Evolutionary conservation across 2,113 vertebrate genomes (phyloP), one percentile per base, ranked within the genome.

Genomic region (Toxotes chatareus): DNA sequence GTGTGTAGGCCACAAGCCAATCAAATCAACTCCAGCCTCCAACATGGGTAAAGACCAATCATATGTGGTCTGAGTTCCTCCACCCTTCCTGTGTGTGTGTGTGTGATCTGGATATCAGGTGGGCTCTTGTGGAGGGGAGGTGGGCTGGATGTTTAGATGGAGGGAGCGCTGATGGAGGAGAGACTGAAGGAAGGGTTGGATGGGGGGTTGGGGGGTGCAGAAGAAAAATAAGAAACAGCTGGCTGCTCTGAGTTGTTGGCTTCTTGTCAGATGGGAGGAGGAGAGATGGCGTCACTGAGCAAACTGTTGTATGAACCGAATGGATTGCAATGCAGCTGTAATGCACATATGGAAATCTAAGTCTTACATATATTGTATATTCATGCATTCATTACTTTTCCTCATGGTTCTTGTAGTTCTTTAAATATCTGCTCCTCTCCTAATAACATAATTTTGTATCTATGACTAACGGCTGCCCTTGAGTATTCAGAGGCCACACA

Each of bases 221-320:
- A 65, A 65, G 73, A 82, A 57, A 88, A 91, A 92, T 83, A 62
- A 83, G 84, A 89, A 90, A 87, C 91, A 92, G 89, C 89, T 93
- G 89, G 73, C 47, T 64, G 47, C 47, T 70, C 44, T 72, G 63
- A 82, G 65, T 42, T 1, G 3, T 73, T 83, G 84, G 77, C 62
- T 27, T 63, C 70, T 55, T 73, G 79, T 76, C 69, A 89, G 74
- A 81, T 3, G 23, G 40, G 23, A 68, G 55, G 49, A 59, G 11
- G 65, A 46, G 73, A 46, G 78, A 60, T 84, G 73, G 76, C 65
- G 79, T 88, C 72, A 86, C 85, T 61, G 42, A 57, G 49, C 4
- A 3, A 49, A 72, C 59, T 38, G 73, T 51, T 75, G 42, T 70
- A 60, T 44, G 34, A 44, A 64, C 63, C 68, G 64, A 64, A 80